A percentile compares a stretch with the other conserved stretches of the same genome.
Evolutionary conservation across 2,888 invertebrate genomes (phyloP).

Genomic region (Melitaea athalia): DNA sequence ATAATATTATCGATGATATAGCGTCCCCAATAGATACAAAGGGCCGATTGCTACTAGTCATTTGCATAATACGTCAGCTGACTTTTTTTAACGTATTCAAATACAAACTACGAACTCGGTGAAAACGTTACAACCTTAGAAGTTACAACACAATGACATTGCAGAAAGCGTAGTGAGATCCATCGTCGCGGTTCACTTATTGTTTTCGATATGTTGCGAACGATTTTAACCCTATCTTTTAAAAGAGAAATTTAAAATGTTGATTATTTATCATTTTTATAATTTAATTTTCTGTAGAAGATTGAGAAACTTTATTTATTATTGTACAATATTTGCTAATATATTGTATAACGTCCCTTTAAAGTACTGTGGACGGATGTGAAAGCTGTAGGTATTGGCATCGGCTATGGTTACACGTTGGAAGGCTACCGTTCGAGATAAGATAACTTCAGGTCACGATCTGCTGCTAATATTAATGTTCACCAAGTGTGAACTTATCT

Average conservation of each 20-base stretch:
- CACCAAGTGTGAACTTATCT: constrained; percentile 16
- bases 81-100: constrained; percentile 27
- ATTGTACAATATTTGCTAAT: constrained; percentile 1
- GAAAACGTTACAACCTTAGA: constrained; percentile 59
- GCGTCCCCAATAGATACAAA: constrained; percentile 36
- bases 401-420: constrained; percentile 17
- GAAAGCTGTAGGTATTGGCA: constrained; percentile 40
- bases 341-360: neutral
- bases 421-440: constrained; percentile 29
- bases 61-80: constrained; percentile 26
- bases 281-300: constrained; percentile 7
- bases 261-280: constrained; percentile 3
- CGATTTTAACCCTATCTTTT: constrained; percentile 6
- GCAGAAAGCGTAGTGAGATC: constrained; percentile 64
- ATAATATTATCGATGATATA: constrained; percentile 64
- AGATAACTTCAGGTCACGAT: constrained; percentile 33
- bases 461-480: constrained; percentile 15
- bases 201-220: constrained; percentile 36
- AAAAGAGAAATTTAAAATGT: constrained; percentile 22
- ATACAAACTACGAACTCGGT: constrained; percentile 47
- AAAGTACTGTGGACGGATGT: constrained; percentile 33
- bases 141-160: constrained; percentile 66
- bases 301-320: constrained; percentile 14
- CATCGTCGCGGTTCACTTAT: constrained; percentile 44
- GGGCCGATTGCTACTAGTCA: constrained; percentile 24